Evolutionary conservation across 2,797 vertebrate genomes (phyloP), one percentile per base, ranked within the genome.

Genomic region (Ciconia nigra): DNA sequence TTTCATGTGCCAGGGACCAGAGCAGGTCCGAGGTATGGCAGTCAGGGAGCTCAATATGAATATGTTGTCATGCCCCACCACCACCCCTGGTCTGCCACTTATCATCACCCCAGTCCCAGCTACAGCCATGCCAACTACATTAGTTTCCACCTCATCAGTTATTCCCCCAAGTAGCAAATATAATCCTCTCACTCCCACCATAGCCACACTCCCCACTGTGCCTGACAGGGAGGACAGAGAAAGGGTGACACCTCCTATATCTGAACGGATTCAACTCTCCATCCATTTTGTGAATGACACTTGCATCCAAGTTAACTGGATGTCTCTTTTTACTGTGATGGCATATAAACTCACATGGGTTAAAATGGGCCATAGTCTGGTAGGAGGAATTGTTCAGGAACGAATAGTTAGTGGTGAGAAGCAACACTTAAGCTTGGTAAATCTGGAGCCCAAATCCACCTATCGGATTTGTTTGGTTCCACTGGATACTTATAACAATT

Each of bases 301-400:
- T 35, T 99, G 97, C 88, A 99, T 99, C 29, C 98, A 99, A 80
- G 99, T 99, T 89, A 99, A 98, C 98, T 99, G 99, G 99, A 98
- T 98, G 49, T 99, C 99, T 54, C 98, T 99, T 93, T 99, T 99
- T 94, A 98, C 99, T 0, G 99, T 99, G 86, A 99, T 98, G 73
- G 99, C 99, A 3, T 99, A 99, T 98, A 99, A 99, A 97, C 98
- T 99, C 89, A 99, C 99, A 0, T 99, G 99, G 99, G 99, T 99
- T 92, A 99, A 99, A 97, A 98, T 99, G 98, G 99, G 99, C 87
- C 99, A 99, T 97, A 99, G 98, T 92, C 97, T 99, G 93, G 98
- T 98, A 10, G 99, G 98, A 22, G 99, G 99, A 96, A 98, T 99
- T 22, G 99, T 99, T 89, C 99, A 98, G 85, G 99, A 99, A 78